Evolutionary conservation across 2,797 vertebrate genomes (phyloP), one percentile per base, ranked within the genome.

Genomic region (Enteromius treurensis): DNA sequence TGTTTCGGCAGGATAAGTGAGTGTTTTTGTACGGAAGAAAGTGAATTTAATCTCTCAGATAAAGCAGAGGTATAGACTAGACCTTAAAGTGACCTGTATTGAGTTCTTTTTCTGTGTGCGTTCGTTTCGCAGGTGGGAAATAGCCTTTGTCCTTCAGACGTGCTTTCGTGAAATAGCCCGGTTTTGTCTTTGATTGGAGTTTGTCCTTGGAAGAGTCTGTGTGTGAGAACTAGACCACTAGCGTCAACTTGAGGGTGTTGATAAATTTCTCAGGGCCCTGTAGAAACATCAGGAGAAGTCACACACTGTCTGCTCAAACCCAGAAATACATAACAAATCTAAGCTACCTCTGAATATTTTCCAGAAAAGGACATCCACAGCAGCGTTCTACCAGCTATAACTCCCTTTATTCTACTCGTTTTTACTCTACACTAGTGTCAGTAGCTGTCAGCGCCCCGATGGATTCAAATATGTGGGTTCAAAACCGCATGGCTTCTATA

Each of bases 151-250:
- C 82, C 82, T 84, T 84, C 67, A 73, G 82, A 49, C 42, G 45
- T 84, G 76, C 67, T 79, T 83, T 69, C 2, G 34, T 55, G 19
- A 84, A 71, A 70, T 42, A 73, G 77, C 49, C 26, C 32, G 47
- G 77, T 75, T 84, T 80, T 68, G 77, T 84, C 83, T 84, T 26
- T 55, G 69, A 84, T 74, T 74, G 62, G 78, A 37, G 58, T 80
- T 80, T 80, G 77, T 77, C 83, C 69, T 84, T 84, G 83, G 62
- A 80, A 67, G 68, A 74, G 29, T 70, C 32, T 29, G 47, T 47
- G 76, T 70, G 55, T 53, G 70, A 75, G 79, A 53, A 40, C 62
- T 21, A 6, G 45, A 68, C 34, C 58, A 5, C 32, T 14, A 4
- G 6, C 14, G 21, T 75, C 10, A 15, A 51, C 80, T 75, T 65